Evolutionary conservation across 2,888 invertebrate species (phyloP), one percentile per base, ranked within the genome.

Genomic region (Drepana falcataria): DNA sequence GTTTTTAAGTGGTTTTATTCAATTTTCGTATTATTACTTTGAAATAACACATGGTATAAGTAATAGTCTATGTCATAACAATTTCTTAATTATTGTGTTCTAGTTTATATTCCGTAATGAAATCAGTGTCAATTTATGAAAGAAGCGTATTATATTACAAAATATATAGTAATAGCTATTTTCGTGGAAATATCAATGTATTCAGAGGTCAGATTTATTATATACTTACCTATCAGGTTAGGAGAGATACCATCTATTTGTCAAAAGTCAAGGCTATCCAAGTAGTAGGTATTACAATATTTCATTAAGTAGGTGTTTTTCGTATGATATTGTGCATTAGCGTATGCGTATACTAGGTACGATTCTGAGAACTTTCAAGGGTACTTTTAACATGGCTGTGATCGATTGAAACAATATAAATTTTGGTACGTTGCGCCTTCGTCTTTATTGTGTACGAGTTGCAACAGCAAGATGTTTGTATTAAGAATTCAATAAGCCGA

Each of bases 131-230:
- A 59, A 60, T 68, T 21, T 57, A 69, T 67, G 58, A 49, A 66
- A 57, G 52, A 67, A 69, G 61, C 56, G 61, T 61, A 55, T 64
- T 61, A 54, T 63, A 61, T 76, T 74, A 69, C 68, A 70, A 72
- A 76, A 75, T 70, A 65, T 63, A 60, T 48, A 48, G 48, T 48
- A 35, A 60, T 64, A 64, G 69, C 66, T 71, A 59, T 66, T 66
- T 68, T 61, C 69, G 63, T 64, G 64, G 68, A 78, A 79, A 80
- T 79, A 79, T 75, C 73, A 80, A 80, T 77, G 61, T 73, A 81
- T 81, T 71, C 78, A 75, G 77, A 79, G 79, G 80, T 73, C 77
- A 68, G 54, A 57, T 64, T 65, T 69, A 70, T 69, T 74, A 64
- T 58, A 60, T 66, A 68, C 59, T 65, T 62, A 63, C 64, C 59